Conservation (phyloP, 2,797 vertebrate species). For the Cynodonichthys magdalenae region DNA sequence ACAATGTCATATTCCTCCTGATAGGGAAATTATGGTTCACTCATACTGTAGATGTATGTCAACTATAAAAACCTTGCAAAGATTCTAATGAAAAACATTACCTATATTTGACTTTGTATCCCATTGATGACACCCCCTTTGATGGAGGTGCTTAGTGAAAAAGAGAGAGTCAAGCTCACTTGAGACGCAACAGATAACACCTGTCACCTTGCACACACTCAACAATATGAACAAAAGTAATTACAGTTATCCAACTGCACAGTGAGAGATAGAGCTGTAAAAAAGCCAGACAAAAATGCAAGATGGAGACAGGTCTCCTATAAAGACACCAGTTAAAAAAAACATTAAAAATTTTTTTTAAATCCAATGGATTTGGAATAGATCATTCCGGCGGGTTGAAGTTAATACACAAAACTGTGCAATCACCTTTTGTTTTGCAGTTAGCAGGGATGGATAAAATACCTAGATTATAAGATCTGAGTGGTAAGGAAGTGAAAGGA, state of each 20-base stretch:
- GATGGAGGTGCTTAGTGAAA: too few relatives aligned
- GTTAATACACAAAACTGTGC: not conserved
- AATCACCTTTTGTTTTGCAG: conserved; percentile 10
- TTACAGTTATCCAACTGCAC: not conserved
- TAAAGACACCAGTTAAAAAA: not conserved
- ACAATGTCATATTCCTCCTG: too few relatives aligned
- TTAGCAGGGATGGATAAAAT: conserved; percentile 4
- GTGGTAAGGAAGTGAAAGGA: conserved; percentile 2
- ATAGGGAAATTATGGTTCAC: too few relatives aligned
- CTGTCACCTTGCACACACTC: too few relatives aligned
- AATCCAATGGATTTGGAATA: conserved; percentile 1
- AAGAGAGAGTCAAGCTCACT: too few relatives aligned
- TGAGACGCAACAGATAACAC: too few relatives aligned
- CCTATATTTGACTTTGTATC: not conserved
- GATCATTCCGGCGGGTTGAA: not conserved
- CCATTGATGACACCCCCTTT: not conserved
- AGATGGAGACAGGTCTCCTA: not conserved
- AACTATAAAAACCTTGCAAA: not conserved
- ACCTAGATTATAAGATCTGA: conserved; percentile 11
- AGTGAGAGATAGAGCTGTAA: not conserved
- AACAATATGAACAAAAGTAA: not conserved
- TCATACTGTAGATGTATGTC: too few relatives aligned
- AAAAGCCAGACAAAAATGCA: not conserved
- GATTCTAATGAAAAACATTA: not conserved
- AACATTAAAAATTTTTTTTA: too few relatives aligned